Evolutionary conservation across 2,888 invertebrate species (phyloP).

Genomic region (Pasiphila rectangulata): DNA sequence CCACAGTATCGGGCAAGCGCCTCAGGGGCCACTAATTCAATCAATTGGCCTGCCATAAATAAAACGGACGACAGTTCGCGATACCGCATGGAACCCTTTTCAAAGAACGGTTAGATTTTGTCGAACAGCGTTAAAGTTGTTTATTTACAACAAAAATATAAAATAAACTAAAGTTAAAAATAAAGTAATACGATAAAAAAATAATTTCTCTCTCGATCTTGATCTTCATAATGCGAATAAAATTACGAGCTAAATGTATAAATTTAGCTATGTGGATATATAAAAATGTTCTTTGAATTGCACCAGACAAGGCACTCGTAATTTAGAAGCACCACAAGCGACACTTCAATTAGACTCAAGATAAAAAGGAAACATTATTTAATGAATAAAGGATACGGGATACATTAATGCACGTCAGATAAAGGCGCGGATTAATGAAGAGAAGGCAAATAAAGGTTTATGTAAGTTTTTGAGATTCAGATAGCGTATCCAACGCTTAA

Average conservation of each 20-base stretch:
- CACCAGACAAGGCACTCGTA: conserved; percentile 59
- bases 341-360: conserved; percentile 75
- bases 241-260: no score
- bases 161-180: no score
- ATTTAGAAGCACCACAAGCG: conserved; percentile 74
- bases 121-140: no score
- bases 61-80: conserved; percentile 66
- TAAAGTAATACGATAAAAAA: no score
- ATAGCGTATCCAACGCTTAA: not conserved
- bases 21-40: conserved; percentile 77
- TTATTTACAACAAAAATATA: no score
- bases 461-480: not conserved
- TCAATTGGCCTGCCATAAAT: conserved; percentile 77
- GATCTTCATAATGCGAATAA: no score
- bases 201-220: no score
- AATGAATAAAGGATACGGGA: conserved; percentile 52
- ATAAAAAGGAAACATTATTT: conserved; percentile 72
- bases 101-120: conserved; percentile 7
- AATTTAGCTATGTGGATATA: no score
- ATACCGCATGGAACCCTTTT: conserved; percentile 51
- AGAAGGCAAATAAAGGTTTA: conserved; percentile 6
- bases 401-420: conserved; percentile 46
- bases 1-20: conserved; percentile 61
- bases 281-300: conserved; percentile 6
- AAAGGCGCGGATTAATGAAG: conserved; percentile 39